Evolutionary conservation across 53 echinoderm and acorn worm genomes (phyloP), one percentile per base, ranked within the genome.

Genomic region (Zoroaster sp.): DNA sequence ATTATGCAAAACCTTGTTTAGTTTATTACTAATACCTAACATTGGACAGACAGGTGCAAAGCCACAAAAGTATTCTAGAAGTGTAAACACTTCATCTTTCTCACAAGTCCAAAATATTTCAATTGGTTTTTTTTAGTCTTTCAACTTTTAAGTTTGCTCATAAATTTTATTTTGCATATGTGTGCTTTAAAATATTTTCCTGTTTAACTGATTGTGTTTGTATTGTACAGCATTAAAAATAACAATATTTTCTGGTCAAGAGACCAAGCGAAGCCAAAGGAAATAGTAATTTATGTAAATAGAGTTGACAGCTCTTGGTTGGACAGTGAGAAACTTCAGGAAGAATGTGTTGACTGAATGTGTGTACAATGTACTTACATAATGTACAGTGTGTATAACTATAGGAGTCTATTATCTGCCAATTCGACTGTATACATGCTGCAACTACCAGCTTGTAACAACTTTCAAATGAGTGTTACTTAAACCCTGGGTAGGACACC

Each of bases 351-450:
- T 13, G 38, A 55, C 79, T 37, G 35, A 55, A 55, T 71, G 10
- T 83, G 69, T 46, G 71, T 49, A 45, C 45, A 28, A 41, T 82
- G 82, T 82, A 67, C 69, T 59, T 59, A 59, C 63, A 59, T 25
- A 59, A 18, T 85, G 85, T 85, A 85, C 71, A 85, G 72, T 85
- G 70, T 71, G 69, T 11, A 85, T 36, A 85, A 35, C n/a, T 46
- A 45, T 66, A 82, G 47, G 47, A 49, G 69, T 85, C 7, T 85
- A 85, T 70, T 34, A 85, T 69, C 85, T 85, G 85, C 85, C 85
- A 59, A 11, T 21, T 28, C 5, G 30, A 59, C 63, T 28, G n/a
- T n/a, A n/a, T n/a, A n/a, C n/a, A n/a, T n/a, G n/a, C n/a, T n/a
- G n/a, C n/a, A n/a, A n/a, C n/a, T n/a, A n/a, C n/a, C n/a, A n/a